Base-by-base conservation (phyloP, 2,113 vertebrate genomes). In the Coregonus clupeaformis region DNA sequence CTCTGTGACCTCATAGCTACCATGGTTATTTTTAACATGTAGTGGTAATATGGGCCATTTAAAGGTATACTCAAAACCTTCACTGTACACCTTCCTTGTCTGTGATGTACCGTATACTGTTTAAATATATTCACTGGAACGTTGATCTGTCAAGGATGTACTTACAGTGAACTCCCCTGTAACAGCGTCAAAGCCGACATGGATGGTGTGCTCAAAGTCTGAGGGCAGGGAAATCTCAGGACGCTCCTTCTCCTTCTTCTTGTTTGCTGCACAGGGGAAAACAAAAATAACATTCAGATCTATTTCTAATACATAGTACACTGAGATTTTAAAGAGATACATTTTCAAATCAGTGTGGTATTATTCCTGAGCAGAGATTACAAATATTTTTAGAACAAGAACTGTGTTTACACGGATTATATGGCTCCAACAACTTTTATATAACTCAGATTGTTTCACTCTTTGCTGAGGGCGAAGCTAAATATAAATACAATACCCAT, bases 191-290 rank as follows among this genome's bases (percentile, higher is more conserved):
- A 99, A 99, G 87, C 98, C 98, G 68, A 99, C 98, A 64, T 99
- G 98, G 90, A 99, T 98, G 60, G 98, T 99, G 90, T 99, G 98
- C 82, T 99, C 98, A 84, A 99, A 99, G 93, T 99, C 98, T 78
- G 98, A 99, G 72, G 98, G 98, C 81, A 99, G 95, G 81, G 98
- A 99, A 84, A 99, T 99, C 93, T 99, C 97, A 18, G 98, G 98
- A 80, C 98, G 95, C 64, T 99, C 98, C 87, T 98, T 98, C 91
- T 99, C 97, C 85, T 98, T 99, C 94, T 99, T 99, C 94, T 99
- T 99, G 91, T 98, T 98, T 71, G 97, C 97, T 99, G 87, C 78
- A 52, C 91, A 73, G 79, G 79, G 9, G 36, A 74, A 90, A 69
- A 2, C 80, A 74, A 20, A 59, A 4, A 45, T 36, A 7, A 12